These are phyloP conservation scores for Oasisia sp. DNA, from an alignment of 2,888 invertebrate species.

Conservation along the genomic window DNA sequence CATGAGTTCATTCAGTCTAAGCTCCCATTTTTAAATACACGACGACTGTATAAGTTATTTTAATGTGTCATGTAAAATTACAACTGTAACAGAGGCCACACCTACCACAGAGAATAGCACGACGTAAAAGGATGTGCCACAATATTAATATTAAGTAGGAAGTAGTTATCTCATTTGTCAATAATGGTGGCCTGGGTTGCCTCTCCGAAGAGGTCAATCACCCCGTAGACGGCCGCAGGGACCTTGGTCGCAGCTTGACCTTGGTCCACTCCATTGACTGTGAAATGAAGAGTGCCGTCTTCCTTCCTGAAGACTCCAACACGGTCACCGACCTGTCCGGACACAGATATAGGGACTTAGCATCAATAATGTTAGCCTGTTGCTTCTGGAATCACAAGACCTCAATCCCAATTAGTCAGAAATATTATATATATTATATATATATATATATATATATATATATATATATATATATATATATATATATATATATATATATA, in stretches of 20 bases:
- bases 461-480: too few relatives aligned
- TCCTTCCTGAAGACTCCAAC: conserved; percentile 90
- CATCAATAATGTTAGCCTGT: too few relatives aligned
- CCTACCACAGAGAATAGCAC: neutral
- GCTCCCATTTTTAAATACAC: neutral
- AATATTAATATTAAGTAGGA: neutral
- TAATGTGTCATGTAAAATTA: neutral
- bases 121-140: neutral
- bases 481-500: too few relatives aligned
- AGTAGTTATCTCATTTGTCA: conserved; percentile 50
- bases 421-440: too few relatives aligned
- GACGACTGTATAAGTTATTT: neutral
- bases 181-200: conserved; percentile 63
- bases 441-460: too few relatives aligned
- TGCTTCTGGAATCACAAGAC: too few relatives aligned
- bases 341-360: neutral
- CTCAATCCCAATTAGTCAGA: too few relatives aligned
- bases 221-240: conserved; percentile 86
- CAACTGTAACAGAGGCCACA: neutral
- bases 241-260: conserved; percentile 88
- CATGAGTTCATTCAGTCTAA: neutral
- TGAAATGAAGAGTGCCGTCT: conserved; percentile 88
- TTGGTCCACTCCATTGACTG: conserved; percentile 86
- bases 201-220: conserved; percentile 86
- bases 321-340: conserved; percentile 81